These are phyloP conservation scores for Stenopsyche tienmushanensis DNA, from an alignment of 1,140 invertebrate genomes.

Conservation along the genomic window DNA sequence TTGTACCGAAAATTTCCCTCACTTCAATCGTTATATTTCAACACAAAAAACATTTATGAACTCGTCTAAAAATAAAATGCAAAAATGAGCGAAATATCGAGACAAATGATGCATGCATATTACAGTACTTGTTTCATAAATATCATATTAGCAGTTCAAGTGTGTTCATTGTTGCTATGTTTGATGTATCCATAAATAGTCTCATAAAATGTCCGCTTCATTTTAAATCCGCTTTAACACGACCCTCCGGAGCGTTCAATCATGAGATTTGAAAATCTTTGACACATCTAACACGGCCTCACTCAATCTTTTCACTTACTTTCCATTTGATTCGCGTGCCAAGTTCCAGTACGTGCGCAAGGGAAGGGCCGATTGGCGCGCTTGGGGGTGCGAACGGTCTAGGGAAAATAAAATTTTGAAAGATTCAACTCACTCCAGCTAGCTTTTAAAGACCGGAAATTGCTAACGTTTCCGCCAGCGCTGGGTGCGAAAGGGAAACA, in stretches of 20 bases:
- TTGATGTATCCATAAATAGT: no score
- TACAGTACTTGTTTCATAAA: no score
- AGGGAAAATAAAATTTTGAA: slow-evolving; percentile 18
- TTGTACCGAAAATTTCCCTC: no score
- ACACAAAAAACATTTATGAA: no score
- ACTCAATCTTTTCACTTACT: slow-evolving; percentile 11
- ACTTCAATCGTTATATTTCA: no score
- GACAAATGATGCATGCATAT: no score
- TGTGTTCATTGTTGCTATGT: no score
- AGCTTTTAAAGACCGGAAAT: slow-evolving; percentile 37
- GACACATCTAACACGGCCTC: background rate
- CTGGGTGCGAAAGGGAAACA: slow-evolving; percentile 10
- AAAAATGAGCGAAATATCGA: no score
- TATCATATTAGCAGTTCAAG: no score
- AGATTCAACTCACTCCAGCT: slow-evolving; percentile 12
- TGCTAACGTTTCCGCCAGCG: slow-evolving; percentile 30
- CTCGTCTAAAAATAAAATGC: no score
- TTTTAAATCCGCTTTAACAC: background rate
- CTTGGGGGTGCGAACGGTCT: background rate
- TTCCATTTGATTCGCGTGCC: background rate
- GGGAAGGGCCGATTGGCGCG: background rate
- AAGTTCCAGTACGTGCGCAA: background rate
- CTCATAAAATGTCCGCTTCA: no score
- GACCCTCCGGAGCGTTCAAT: background rate
- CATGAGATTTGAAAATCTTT: background rate